Conservation (phyloP, 2,888 invertebrate species). For the Anaspis maculata region DNA sequence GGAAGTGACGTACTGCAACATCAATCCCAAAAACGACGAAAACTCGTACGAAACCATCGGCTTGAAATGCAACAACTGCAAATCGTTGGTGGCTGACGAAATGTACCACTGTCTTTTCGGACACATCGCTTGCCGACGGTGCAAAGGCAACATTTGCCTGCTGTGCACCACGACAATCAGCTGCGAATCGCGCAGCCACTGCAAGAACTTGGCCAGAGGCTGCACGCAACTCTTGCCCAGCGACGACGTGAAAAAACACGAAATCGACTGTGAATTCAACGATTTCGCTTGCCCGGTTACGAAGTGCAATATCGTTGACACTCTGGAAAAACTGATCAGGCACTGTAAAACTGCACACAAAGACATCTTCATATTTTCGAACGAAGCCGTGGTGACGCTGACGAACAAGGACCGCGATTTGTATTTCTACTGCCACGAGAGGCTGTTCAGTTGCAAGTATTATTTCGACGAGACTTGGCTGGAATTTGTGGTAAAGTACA, state of each 20-base stretch:
- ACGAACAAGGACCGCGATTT: constrained; percentile 22
- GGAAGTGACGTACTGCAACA: constrained; percentile 10
- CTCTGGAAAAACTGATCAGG: constrained; percentile 15
- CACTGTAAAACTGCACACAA: constrained; percentile 24
- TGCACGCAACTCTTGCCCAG: constrained; percentile 21
- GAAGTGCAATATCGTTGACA: constrained; percentile 17
- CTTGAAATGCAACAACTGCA: constrained; percentile 19
- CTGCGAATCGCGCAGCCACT: constrained; percentile 20
- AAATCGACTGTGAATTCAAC: constrained; percentile 27
- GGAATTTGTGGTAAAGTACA: constrained; percentile 26
- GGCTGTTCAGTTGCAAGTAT: constrained; percentile 27
- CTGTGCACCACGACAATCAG: constrained; percentile 23
- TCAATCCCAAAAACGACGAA: neutral
- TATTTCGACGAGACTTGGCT: constrained; percentile 22
- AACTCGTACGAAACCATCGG: neutral
- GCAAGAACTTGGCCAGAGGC: constrained; percentile 26
- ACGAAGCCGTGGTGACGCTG: constrained; percentile 19
- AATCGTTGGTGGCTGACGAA: constrained; percentile 4
- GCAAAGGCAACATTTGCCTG: constrained; percentile 23
- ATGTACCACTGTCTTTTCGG: constrained; percentile 23
- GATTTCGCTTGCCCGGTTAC: constrained; percentile 24
- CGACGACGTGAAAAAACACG: constrained; percentile 20
- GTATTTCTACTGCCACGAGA: constrained; percentile 23
- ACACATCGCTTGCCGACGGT: constrained; percentile 23
- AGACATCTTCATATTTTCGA: constrained; percentile 15